Evolutionary conservation across 2,888 invertebrate genomes (phyloP), one percentile per base, ranked within the genome.

Genomic region (Lepidonotus clava): DNA sequence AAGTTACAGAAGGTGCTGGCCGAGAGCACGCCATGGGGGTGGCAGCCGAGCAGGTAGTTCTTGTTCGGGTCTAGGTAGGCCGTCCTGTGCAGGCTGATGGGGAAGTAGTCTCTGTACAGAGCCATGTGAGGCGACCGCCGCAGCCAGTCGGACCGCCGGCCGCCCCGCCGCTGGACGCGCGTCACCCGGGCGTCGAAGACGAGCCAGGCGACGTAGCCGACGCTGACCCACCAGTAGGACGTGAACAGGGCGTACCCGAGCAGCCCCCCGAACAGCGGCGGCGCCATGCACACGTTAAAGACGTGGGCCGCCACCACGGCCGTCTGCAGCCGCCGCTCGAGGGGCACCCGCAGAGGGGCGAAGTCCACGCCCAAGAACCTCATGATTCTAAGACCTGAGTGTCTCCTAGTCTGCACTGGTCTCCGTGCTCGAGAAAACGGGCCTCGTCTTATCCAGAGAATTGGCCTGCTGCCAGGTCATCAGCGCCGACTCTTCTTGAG

Each of bases 301-400:
- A 88, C 96, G 94, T 94, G 66, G 85, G 93, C 92, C 18, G 92
- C 90, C 38, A 94, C 92, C 0, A 96, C 96, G 11, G 98, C 93
- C 5, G 98, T 98, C 94, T 98, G 97, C 14, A 98, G 95, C 4
- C 98, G 96, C n/a, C 98, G 95, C n/a, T 96, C 94, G 86, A 96
- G 92, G 0, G 98, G 98, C 14, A 97, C 95, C 90, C 96, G 95
- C 51, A 96, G 92, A 0, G 98, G 98, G 0, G 98, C 98, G 95
- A 98, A 98, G 94, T 97, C 96, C 89, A 98, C 95, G 28, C 97
- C 97, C 0, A 93, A 86, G 11, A 87, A 6, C 76, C 71, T 88
- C 86, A 86, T 66, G 46, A 80, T 86, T n/a, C n/a, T 61, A 28
- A 24, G 61, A 11, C 24, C 8, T n/a, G 61, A n/a, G n/a, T 24